Base-by-base conservation (phyloP, 2,888 invertebrate genomes). In the Dyspetes luteomarginatus region DNA sequence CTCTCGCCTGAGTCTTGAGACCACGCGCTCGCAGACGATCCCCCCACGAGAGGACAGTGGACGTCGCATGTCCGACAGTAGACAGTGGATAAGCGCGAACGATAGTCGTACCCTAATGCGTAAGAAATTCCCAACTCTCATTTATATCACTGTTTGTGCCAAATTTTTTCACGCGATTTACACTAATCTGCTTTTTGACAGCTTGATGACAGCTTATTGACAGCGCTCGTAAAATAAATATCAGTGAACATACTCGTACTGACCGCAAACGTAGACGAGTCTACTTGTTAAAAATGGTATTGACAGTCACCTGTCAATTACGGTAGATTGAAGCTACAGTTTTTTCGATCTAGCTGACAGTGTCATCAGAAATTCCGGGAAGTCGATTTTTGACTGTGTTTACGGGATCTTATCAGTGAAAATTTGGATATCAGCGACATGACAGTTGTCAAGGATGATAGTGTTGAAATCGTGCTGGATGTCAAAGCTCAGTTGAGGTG, bases 31-130 rank as follows among this genome's bases (percentile, higher is more conserved):
- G 17, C 60, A 64, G 50, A 24, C 43, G 50, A 41, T 68, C 75
- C 68, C 68, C 62, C 72, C 85, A 86, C 84, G 83, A 84, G 78
- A 85, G 85, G 83, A 88, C 86, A 84, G 84, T 84, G 74, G 78
- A 82, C 78, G 83, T 81, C 80, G 80, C 76, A 73, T 79, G 76
- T 82, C 76, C 79, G 78, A 82, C 82, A 82, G 82, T 82, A 80
- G 82, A 82, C 82, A 80, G 82, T 82, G 83, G 82, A 83, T 82
- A 83, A 82, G 82, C 82, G 83, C 82, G 79, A 83, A 82, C 72
- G 83, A 83, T 82, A 83, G 82, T 83, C 83, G 83, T 67, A 73
- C 82, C 84, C 83, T 78, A 67, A 69, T 68, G 62, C 62, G 17
- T 30, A 41, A 76, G 76, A 52, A 65, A 69, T 55, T 22, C 68